Evolutionary conservation across 23 tunicate species (phyloP).

Genomic region (Trididemnum nubilum): DNA sequence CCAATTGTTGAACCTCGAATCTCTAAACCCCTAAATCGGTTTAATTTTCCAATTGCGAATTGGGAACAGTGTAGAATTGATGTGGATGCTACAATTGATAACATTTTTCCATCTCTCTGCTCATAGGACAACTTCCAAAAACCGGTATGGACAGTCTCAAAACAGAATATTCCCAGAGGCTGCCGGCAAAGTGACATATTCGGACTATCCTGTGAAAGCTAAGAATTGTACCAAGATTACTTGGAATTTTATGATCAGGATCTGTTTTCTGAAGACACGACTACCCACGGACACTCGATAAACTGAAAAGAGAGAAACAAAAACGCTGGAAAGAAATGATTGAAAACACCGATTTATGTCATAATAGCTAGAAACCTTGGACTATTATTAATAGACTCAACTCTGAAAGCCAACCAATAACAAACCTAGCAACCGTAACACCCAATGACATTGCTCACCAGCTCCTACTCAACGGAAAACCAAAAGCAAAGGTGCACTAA

Average conservation of each 20-base stretch:
- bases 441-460: neutral
- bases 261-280: neutral
- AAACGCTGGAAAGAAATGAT: constrained; percentile 9
- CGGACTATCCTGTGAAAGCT: neutral
- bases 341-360: neutral
- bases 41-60: neutral
- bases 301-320: neutral
- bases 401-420: neutral
- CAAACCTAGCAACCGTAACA: neutral
- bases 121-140: neutral
- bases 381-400: neutral
- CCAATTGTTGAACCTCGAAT: neutral
- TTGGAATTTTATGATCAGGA: too few relatives aligned
- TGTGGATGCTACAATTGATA: neutral
- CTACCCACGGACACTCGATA: neutral
- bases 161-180: neutral
- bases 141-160: neutral
- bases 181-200: neutral
- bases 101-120: neutral
- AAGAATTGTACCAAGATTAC: neutral
- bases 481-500: neutral
- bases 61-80: neutral
- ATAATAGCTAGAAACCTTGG: constrained; percentile 7
- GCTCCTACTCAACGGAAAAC: constrained; percentile 1
- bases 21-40: neutral